These are phyloP conservation scores for Trichopria drosophilae DNA, from an alignment of 2,888 invertebrate species.

Conservation along the genomic window DNA sequence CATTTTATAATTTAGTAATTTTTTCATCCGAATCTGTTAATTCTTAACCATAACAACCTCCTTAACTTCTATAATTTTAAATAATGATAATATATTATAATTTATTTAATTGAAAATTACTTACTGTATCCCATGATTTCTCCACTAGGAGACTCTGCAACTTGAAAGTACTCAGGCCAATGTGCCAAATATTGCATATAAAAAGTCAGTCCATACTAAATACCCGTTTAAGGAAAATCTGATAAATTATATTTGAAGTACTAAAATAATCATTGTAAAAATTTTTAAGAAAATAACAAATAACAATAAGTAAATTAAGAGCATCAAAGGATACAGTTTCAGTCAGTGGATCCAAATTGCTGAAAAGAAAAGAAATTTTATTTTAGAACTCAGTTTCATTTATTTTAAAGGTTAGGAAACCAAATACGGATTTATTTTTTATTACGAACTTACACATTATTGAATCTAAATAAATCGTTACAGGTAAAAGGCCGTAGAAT, in stretches of 20 bases:
- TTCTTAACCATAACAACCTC: neutral
- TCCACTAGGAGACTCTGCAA: slow-evolving; percentile 93
- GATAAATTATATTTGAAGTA: slow-evolving; percentile 26
- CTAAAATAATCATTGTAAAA: slow-evolving; percentile 10
- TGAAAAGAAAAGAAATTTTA: slow-evolving; percentile 59
- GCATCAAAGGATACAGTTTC: slow-evolving; percentile 74
- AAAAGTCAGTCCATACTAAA: slow-evolving; percentile 82
- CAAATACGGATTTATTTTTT: neutral
- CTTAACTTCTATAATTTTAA: slow-evolving; percentile 2
- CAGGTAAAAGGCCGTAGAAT: slow-evolving; percentile 90
- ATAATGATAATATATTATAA: slow-evolving; percentile 4
- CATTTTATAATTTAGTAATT: slow-evolving; percentile 1
- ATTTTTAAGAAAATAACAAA: neutral
- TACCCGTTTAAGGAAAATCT: slow-evolving; percentile 33
- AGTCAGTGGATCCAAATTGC: slow-evolving; percentile 94
- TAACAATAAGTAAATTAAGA: slow-evolving; percentile 1
- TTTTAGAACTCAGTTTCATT: neutral
- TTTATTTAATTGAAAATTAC: slow-evolving; percentile 49
- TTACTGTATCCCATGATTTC: slow-evolving; percentile 99
- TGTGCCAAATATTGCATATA: slow-evolving; percentile 97
- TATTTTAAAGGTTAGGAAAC: neutral
- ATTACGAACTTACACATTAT: slow-evolving; percentile 80
- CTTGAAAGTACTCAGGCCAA: slow-evolving; percentile 99
- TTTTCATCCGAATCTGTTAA: no score
- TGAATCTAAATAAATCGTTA: slow-evolving; percentile 92